Evolutionary conservation across 2,113 vertebrate species (phyloP), one percentile per base, ranked within the genome.

Genomic region (zebrafish (Danio rerio)): DNA sequence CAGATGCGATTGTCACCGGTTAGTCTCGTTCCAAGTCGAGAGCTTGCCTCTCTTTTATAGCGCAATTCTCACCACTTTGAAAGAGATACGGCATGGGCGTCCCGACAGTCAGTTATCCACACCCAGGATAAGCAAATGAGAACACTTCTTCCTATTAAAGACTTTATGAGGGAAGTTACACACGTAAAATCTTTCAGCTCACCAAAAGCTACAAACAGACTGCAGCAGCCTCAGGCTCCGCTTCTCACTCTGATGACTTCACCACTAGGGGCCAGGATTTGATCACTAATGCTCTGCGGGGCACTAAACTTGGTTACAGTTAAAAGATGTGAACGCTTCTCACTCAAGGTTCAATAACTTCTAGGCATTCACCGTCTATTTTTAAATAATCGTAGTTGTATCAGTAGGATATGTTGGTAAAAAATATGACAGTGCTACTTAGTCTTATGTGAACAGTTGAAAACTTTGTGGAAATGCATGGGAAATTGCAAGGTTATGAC

Each of bases 211-310:
- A 70, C 58, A 62, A 58, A 71, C 52, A 11, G 13, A 80, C 62
- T 21, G 11, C 61, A 65, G 45, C 42, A 59, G 56, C 72, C 52
- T 56, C 53, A 1, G 50, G 56, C 66, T 69, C 9, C 45, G 16
- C 6, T 18, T 49, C 42, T 81, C 74, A 42, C 50, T 40, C 12
- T 74, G 52, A 31, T 69, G 0, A 68, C 86, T 88, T 87, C 83
- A 88, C 92, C 94, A 94, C 94, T 92, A 90, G 93, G 92, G 93
- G 94, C 93, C 94, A 93, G 89, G 89, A 90, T 92, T 87, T 90
- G 91, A 93, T 90, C 91, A 92, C 88, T 91, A 85, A 92, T 92
- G 5, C 72, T 71, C 78, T 82, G 68, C 42, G 45, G 63, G 55
- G 74, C 10, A 20, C 72, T 83, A 59, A 21, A n/a, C 81, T 75